phyloP scores from a whole-genome alignment of 2,888 invertebrate species.

The Hesperia comma region DNA sequence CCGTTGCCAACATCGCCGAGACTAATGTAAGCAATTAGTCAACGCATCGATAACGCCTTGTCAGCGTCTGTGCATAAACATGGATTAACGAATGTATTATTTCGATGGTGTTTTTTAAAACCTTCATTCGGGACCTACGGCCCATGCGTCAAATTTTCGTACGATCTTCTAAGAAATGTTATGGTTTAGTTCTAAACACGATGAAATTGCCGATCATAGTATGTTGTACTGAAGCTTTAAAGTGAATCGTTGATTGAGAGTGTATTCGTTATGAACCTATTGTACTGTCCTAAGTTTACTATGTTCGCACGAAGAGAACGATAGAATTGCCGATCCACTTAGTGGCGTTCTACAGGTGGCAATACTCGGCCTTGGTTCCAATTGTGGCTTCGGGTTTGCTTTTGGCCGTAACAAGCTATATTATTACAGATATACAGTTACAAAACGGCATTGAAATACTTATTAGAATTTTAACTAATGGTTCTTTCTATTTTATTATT shows the following conservation, averaged over 20 bases:
- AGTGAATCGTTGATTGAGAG: constrained; percentile 21
- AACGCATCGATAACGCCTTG: constrained; percentile 65
- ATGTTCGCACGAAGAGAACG: constrained; percentile 34
- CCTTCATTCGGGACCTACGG: neutral
- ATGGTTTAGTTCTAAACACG: no score
- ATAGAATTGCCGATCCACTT: constrained; percentile 42
- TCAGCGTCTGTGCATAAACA: constrained; percentile 61
- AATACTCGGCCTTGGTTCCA: constrained; percentile 46
- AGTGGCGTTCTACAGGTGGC: constrained; percentile 51
- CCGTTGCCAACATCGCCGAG: constrained; percentile 60
- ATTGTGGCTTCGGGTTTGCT: constrained; percentile 19
- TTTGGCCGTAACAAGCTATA: constrained; percentile 20
- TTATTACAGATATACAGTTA: constrained; percentile 25
- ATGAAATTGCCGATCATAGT: no score
- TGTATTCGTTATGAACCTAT: constrained; percentile 29
- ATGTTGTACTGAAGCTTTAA: no score
- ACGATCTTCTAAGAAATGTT: neutral
- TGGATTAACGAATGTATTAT: constrained; percentile 51
- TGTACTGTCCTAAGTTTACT: constrained; percentile 8
- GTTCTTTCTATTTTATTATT: constrained; percentile 43
- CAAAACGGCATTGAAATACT: constrained; percentile 17
- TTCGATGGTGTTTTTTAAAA: neutral
- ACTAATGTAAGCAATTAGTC: constrained; percentile 78
- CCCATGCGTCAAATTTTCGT: neutral
- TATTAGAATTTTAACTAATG: constrained; percentile 18